These are phyloP conservation scores for Calameuta filiformis DNA, from an alignment of 2,888 invertebrate genomes.

Conservation along the genomic window DNA sequence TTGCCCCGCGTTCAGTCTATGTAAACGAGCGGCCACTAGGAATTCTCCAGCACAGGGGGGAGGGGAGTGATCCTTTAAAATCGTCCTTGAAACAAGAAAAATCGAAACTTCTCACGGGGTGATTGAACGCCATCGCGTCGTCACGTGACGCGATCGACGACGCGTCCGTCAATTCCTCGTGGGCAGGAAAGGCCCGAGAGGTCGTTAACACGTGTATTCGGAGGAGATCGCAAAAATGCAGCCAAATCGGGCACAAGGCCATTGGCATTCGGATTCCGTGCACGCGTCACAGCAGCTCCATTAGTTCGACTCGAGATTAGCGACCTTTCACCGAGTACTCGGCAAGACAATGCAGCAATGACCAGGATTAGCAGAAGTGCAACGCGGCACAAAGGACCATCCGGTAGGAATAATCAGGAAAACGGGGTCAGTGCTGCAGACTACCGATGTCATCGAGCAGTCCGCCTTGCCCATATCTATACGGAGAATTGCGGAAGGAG, in stretches of 20 bases:
- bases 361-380: too few relatives aligned
- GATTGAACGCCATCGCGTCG: constrained; percentile 12
- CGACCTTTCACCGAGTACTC: not conserved
- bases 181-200: constrained; percentile 8
- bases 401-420: too few relatives aligned
- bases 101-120: not conserved
- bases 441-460: too few relatives aligned
- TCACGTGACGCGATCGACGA: too few relatives aligned
- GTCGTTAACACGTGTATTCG: constrained; percentile 22
- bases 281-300: constrained; percentile 29
- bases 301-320: constrained; percentile 12
- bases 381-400: too few relatives aligned
- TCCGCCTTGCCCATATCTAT: too few relatives aligned
- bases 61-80: too few relatives aligned
- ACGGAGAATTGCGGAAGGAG: too few relatives aligned
- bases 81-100: not conserved
- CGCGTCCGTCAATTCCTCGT: too few relatives aligned
- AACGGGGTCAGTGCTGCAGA: too few relatives aligned
- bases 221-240: not conserved
- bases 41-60: not conserved
- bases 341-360: too few relatives aligned
- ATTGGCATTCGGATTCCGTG: constrained; percentile 32
- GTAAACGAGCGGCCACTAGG: not conserved
- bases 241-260: constrained; percentile 44
- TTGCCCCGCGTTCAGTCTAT: constrained; percentile 13